Conservation (phyloP, 2,888 invertebrate genomes). For the Oscheius sp. region DNA sequence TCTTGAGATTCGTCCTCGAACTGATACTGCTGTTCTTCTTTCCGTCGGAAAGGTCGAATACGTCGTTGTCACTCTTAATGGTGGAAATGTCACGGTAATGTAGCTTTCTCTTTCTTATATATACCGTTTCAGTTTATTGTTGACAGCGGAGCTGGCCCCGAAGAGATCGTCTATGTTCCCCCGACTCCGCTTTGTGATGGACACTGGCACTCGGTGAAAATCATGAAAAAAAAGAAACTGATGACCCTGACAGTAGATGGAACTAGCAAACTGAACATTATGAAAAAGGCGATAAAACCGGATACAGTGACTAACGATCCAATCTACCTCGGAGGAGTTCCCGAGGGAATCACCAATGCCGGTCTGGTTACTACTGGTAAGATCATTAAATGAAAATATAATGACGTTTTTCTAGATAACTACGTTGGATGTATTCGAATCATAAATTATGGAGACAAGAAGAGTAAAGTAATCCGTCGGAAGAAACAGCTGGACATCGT, state of each 20-base stretch:
- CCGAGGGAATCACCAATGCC: constrained; percentile 57
- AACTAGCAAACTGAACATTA: constrained; percentile 79
- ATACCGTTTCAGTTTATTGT: constrained; percentile 63
- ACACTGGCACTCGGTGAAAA: constrained; percentile 86
- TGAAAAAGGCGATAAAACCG: constrained; percentile 76
- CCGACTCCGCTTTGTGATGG: constrained; percentile 84
- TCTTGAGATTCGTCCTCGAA: constrained; percentile 65
- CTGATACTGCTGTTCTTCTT: constrained; percentile 63
- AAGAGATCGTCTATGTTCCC: constrained; percentile 71
- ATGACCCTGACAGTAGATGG: constrained; percentile 87
- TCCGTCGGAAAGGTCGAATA: constrained; percentile 76
- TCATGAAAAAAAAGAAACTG: constrained; percentile 88
- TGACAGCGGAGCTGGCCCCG: constrained; percentile 78
- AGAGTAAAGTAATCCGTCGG: constrained; percentile 41
- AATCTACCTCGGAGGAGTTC: constrained; percentile 82
- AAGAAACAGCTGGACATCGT: constrained; percentile 48
- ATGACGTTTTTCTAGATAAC: constrained; percentile 44
- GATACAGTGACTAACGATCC: constrained; percentile 85
- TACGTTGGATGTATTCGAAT: constrained; percentile 69
- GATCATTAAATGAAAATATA: neutral
- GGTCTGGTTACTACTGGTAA: constrained; percentile 35
- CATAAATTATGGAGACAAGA: constrained; percentile 54
- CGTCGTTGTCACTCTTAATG: constrained; percentile 84
- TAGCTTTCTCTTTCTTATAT: neutral
- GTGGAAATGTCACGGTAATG: constrained; percentile 50